Percentiles rank a stretch among this genome's conserved stretches.
phyloP scores from a whole-genome alignment of 2,888 invertebrate species.

The Drosophila mimetica region DNA sequence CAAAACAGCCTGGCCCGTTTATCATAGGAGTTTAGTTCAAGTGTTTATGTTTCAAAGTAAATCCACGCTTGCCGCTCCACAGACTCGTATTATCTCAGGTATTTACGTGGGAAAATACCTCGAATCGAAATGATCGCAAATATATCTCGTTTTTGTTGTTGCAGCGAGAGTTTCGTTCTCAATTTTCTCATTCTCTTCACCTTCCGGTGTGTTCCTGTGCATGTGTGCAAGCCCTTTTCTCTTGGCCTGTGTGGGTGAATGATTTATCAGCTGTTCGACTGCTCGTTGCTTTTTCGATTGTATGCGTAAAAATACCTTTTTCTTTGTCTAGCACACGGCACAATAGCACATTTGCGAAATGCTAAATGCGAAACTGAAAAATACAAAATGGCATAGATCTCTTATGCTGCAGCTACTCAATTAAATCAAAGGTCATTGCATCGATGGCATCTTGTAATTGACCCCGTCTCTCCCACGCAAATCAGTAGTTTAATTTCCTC shows the following conservation, averaged over 20 bases:
- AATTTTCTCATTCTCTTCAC: neutral
- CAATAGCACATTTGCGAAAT: slow-evolving; percentile 11
- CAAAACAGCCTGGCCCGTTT: slow-evolving; percentile 2
- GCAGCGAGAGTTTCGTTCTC: slow-evolving; percentile 5
- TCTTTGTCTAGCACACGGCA: slow-evolving; percentile 45
- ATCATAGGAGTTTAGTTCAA: neutral
- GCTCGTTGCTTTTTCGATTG: slow-evolving; percentile 2
- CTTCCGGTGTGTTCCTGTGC: slow-evolving; percentile 6
- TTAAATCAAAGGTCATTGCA: slow-evolving; percentile 61
- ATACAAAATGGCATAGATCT: slow-evolving; percentile 11
- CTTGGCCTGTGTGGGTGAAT: slow-evolving; percentile 23
- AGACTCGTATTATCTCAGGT: slow-evolving; percentile 21
- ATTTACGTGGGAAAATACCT: slow-evolving; percentile 20
- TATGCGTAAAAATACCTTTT: slow-evolving; percentile 14
- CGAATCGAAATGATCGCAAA: slow-evolving; percentile 13
- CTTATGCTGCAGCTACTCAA: slow-evolving; percentile 1
- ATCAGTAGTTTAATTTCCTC: slow-evolving; percentile 8
- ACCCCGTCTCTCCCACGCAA: slow-evolving; percentile 5
- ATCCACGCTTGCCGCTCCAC: slow-evolving; percentile 7
- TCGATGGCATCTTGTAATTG: slow-evolving; percentile 13
- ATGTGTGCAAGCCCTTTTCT: slow-evolving; percentile 24
- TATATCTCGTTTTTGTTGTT: slow-evolving; percentile 4
- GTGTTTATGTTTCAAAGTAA: slow-evolving; percentile 11
- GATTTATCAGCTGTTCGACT: slow-evolving; percentile 38
- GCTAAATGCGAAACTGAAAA: slow-evolving; percentile 8